Conservation (phyloP, 2,888 invertebrate genomes). For the Drosophila kambysellisi region DNA sequence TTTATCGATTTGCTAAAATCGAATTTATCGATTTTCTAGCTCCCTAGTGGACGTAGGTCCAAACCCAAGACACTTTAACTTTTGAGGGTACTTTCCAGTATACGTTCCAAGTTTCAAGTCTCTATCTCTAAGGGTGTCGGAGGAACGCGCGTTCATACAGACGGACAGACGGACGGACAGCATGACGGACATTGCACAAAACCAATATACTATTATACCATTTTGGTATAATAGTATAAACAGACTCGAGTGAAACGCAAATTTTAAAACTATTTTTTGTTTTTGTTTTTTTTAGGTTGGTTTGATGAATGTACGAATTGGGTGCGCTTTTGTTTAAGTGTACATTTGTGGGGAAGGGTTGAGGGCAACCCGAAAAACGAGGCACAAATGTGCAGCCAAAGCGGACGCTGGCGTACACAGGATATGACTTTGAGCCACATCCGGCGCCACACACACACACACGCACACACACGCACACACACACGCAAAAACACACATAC, state of each 20-base stretch:
- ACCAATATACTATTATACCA: too few relatives aligned
- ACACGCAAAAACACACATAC: not conserved
- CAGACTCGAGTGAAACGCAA: slow-evolving; percentile 14
- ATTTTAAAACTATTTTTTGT: not conserved
- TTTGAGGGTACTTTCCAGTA: too few relatives aligned
- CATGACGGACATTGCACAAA: too few relatives aligned
- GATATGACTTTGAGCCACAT: slow-evolving; percentile 77
- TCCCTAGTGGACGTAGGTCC: too few relatives aligned
- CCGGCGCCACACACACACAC: slow-evolving; percentile 48
- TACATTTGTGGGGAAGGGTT: not conserved
- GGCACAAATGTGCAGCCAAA: slow-evolving; percentile 65
- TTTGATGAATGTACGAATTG: slow-evolving; percentile 57
- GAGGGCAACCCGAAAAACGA: slow-evolving; percentile 33
- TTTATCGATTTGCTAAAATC: too few relatives aligned
- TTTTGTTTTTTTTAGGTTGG: not conserved
- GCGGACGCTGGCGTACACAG: slow-evolving; percentile 63
- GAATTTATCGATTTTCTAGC: too few relatives aligned
- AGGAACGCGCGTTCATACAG: too few relatives aligned
- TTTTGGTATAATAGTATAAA: too few relatives aligned
- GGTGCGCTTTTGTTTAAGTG: slow-evolving; percentile 51
- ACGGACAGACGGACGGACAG: too few relatives aligned
- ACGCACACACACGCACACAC: slow-evolving; percentile 10
- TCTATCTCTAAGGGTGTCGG: too few relatives aligned
- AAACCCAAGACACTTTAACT: too few relatives aligned
- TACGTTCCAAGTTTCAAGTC: too few relatives aligned